phyloP scores from a whole-genome alignment of 30 jellyfish, hydroid and myxozoan species.

The Aurelia sp. region DNA sequence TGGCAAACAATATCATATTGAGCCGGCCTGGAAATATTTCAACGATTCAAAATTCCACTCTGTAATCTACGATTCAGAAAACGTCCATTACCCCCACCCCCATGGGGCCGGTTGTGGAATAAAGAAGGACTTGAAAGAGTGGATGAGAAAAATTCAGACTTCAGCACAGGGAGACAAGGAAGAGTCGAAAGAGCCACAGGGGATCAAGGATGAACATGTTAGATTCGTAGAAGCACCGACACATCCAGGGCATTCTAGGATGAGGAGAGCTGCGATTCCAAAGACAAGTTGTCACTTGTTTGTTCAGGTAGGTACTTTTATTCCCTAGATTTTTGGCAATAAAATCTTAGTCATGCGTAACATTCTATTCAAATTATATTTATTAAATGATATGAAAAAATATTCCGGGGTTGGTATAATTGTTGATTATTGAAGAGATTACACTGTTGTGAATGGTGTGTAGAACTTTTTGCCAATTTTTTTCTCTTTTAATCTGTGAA shows the following conservation, averaged over 20 bases:
- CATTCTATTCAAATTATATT: too few species aligned
- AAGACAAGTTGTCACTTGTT: constrained; percentile 79
- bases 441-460: too few species aligned
- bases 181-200: neutral
- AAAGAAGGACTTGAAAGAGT: constrained; percentile 67
- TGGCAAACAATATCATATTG: constrained; percentile 81
- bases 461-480: too few species aligned
- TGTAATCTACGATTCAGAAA: constrained; percentile 71
- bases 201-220: neutral
- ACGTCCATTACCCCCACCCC: constrained; percentile 76
- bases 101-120: constrained; percentile 86
- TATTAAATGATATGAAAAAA: too few species aligned
- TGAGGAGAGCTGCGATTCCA: constrained; percentile 45
- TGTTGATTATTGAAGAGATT: too few species aligned
- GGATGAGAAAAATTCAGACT: constrained; percentile 75
- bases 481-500: too few species aligned
- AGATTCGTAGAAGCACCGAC: neutral
- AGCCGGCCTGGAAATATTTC: constrained; percentile 81
- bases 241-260: constrained; percentile 16
- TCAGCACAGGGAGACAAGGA: constrained; percentile 33
- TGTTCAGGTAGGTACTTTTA: constrained; percentile 69
- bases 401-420: too few species aligned
- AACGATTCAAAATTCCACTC: constrained; percentile 77
- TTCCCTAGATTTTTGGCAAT: too few species aligned
- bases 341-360: too few species aligned